Evolutionary conservation across 2,888 invertebrate genomes (phyloP).

Genomic region (Nemapogon koenigi): DNA sequence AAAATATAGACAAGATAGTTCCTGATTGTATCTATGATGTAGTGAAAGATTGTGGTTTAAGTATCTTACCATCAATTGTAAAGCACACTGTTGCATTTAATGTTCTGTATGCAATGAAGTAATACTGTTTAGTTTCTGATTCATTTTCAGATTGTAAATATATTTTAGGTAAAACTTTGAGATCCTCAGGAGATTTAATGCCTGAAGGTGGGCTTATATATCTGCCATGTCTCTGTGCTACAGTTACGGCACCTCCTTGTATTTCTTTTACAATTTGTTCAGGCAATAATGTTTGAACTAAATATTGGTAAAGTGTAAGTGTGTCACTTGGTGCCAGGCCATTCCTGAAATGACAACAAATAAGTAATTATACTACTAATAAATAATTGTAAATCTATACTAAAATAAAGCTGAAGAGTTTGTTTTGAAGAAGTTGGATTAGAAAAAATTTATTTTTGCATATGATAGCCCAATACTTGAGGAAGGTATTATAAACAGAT

Average conservation of each 20-base stretch:
- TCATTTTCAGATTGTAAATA: conserved; percentile 68
- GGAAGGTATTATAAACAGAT: too few relatives aligned
- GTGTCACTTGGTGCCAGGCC: conserved; percentile 85
- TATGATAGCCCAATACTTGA: background rate
- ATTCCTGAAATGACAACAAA: conserved; percentile 86
- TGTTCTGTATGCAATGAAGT: conserved; percentile 84
- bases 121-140: conserved; percentile 66
- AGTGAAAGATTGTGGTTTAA: too few relatives aligned
- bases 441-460: conserved; percentile 9
- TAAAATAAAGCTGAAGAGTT: too few relatives aligned
- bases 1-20: too few relatives aligned
- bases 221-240: conserved; percentile 52
- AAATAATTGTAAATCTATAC: too few relatives aligned
- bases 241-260: conserved; percentile 69
- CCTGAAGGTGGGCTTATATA: conserved; percentile 53
- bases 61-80: conserved; percentile 78
- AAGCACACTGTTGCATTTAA: conserved; percentile 87
- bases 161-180: conserved; percentile 74
- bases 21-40: too few relatives aligned
- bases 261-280: conserved; percentile 75
- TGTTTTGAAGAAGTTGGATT: too few relatives aligned
- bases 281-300: conserved; percentile 80
- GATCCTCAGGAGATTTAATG: conserved; percentile 42
- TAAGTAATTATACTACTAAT: too few relatives aligned
- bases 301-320: conserved; percentile 87